Conservation (phyloP, 2,113 vertebrate species). For the Muscicapa adusta region DNA sequence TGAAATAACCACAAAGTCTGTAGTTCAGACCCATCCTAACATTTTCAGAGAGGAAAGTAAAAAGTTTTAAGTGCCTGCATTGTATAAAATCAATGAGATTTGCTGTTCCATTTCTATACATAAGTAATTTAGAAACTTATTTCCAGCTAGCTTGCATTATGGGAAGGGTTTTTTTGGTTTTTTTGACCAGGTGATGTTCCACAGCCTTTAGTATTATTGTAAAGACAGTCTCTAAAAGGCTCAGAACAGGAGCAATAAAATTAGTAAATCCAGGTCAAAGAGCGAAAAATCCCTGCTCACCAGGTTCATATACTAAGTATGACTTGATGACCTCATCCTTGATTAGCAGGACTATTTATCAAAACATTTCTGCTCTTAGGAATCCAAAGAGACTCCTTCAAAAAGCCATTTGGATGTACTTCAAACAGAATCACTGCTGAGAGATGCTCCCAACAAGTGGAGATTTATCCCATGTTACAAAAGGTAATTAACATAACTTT, state of each 20-base stretch:
- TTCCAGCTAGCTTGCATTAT: background rate
- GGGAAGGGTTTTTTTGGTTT: background rate
- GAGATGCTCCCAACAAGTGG: background rate
- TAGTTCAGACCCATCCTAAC: background rate
- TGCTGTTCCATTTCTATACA: background rate
- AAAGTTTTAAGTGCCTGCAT: background rate
- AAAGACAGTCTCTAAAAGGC: background rate
- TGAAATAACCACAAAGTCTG: slow-evolving; percentile 12
- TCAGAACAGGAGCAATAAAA: background rate
- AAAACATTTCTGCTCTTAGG: background rate
- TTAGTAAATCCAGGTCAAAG: background rate
- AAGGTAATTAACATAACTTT: background rate
- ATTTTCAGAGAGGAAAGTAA: background rate
- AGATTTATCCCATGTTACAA: background rate
- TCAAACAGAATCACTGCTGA: background rate
- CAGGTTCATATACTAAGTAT: background rate
- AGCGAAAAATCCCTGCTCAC: background rate
- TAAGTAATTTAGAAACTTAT: background rate
- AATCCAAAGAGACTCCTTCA: background rate
- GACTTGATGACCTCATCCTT: background rate
- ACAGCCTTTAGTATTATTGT: background rate
- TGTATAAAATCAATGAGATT: slow-evolving; percentile 9
- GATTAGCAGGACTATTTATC: background rate
- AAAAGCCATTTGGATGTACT: background rate
- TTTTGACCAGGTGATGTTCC: background rate